Evolutionary conservation across 2,113 vertebrate genomes (phyloP).

Genomic region (Micromys minutus): DNA sequence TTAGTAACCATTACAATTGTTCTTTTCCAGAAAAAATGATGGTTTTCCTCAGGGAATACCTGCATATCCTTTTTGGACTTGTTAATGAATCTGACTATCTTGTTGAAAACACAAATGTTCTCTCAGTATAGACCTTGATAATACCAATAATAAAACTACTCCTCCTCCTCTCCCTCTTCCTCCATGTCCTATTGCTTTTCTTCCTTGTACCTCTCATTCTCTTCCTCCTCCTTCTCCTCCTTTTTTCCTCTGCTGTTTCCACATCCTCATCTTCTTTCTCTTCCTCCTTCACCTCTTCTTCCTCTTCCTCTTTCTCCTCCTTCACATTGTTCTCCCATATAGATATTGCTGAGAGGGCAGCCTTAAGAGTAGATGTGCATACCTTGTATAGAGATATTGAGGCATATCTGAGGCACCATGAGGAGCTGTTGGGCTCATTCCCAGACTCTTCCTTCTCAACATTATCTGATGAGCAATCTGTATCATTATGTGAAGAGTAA

Average conservation of each 20-base stretch:
- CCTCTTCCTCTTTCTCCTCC: not conserved
- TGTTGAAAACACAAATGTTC: too few species aligned
- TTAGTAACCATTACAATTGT: not conserved
- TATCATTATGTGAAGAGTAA: too few species aligned
- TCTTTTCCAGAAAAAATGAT: not conserved
- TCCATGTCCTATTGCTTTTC: too few species aligned
- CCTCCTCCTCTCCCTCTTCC: too few species aligned
- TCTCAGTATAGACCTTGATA: too few species aligned
- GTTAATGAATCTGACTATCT: accelerated
- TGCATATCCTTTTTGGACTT: accelerated
- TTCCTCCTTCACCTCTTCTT: not conserved
- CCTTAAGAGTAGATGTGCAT: not conserved
- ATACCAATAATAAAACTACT: too few species aligned
- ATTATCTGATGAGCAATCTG: accelerated
- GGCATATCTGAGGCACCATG: accelerated
- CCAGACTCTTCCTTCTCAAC: not conserved
- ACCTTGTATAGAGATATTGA: accelerated
- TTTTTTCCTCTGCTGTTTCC: too few species aligned
- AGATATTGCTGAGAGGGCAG: not conserved
- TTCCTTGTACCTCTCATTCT: too few species aligned
- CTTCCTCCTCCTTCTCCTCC: too few species aligned
- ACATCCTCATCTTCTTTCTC: too few species aligned
- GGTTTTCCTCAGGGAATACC: not conserved
- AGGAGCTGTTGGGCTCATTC: not conserved
- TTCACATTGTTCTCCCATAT: accelerated